A percentile compares a stretch with the other conserved stretches of the same genome.
These are phyloP conservation scores for Mayetiola destructor DNA, from an alignment of 2,888 invertebrate genomes.

Conservation along the genomic window DNA sequence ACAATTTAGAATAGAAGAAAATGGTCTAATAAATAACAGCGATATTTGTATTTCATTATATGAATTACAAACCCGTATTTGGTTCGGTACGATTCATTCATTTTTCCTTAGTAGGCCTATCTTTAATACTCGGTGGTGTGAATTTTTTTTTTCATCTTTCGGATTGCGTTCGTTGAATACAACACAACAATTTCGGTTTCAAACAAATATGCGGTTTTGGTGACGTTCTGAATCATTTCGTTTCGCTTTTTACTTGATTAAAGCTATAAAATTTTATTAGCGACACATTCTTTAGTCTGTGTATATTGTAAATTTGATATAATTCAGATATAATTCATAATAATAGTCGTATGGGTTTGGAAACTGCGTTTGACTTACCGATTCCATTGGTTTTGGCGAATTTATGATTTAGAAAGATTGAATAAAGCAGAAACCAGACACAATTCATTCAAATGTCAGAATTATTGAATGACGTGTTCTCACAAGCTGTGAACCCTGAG, in stretches of 20 bases:
- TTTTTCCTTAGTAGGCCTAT: too few relatives aligned
- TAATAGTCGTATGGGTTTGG: too few relatives aligned
- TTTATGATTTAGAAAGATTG: neutral
- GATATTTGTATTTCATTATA: neutral
- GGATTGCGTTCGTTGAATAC: too few relatives aligned
- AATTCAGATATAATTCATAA: too few relatives aligned
- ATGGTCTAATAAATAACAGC: neutral
- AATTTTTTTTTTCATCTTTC: too few relatives aligned
- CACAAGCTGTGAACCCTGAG: too few relatives aligned
- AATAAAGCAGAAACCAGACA: neutral
- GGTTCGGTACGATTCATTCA: too few relatives aligned
- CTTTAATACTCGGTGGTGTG: too few relatives aligned
- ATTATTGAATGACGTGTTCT: neutral
- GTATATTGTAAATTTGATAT: neutral
- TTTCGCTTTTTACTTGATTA: slow-evolving; percentile 1
- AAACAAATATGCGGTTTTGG: neutral
- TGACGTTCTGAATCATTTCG: neutral
- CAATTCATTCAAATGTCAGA: slow-evolving; percentile 11
- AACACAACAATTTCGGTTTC: too few relatives aligned
- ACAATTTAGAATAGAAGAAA: neutral
- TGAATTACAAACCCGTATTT: slow-evolving; percentile 4
- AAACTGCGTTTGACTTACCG: too few relatives aligned
- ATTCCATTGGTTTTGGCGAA: neutral
- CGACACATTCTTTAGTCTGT: neutral
- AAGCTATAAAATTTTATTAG: slow-evolving; percentile 10